These are phyloP conservation scores for Brachynemurus nebulosus DNA, from an alignment of 2,888 invertebrate genomes.

Conservation along the genomic window DNA sequence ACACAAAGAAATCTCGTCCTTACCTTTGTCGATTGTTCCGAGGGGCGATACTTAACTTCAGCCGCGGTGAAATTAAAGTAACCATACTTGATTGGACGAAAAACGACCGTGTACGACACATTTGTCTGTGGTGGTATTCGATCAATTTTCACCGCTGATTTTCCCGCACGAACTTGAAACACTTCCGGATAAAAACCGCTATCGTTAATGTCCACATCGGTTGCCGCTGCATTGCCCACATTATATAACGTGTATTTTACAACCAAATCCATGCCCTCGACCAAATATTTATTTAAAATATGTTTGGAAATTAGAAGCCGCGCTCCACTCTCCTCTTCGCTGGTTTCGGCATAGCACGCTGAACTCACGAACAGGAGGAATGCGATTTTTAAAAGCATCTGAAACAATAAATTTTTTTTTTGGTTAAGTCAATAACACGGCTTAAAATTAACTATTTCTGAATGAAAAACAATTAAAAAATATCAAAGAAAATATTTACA, in stretches of 20 bases:
- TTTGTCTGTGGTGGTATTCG: constrained; percentile 88
- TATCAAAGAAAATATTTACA: too few species aligned
- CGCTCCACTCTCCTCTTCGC: constrained; percentile 61
- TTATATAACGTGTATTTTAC: constrained; percentile 92
- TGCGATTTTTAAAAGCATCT: constrained; percentile 28
- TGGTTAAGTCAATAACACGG: too few species aligned
- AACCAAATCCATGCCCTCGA: constrained; percentile 91
- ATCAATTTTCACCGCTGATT: constrained; percentile 67
- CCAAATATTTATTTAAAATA: constrained; percentile 88
- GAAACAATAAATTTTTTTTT: constrained; percentile 20
- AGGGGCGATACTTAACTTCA: constrained; percentile 73
- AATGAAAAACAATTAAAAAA: too few species aligned
- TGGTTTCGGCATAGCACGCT: constrained; percentile 37
- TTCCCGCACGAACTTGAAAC: constrained; percentile 81
- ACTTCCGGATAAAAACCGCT: constrained; percentile 84
- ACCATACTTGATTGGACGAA: constrained; percentile 78
- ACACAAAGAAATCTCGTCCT: too few species aligned
- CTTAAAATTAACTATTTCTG: too few species aligned
- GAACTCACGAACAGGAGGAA: constrained; percentile 33
- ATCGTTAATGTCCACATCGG: constrained; percentile 78
- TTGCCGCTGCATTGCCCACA: constrained; percentile 81
- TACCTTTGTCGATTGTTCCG: constrained; percentile 67
- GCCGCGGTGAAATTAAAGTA: constrained; percentile 97
- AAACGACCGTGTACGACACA: constrained; percentile 84
- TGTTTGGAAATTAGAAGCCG: constrained; percentile 83